These are phyloP conservation scores for Endotricha flammealis DNA, from an alignment of 2,888 invertebrate genomes.

Conservation along the genomic window DNA sequence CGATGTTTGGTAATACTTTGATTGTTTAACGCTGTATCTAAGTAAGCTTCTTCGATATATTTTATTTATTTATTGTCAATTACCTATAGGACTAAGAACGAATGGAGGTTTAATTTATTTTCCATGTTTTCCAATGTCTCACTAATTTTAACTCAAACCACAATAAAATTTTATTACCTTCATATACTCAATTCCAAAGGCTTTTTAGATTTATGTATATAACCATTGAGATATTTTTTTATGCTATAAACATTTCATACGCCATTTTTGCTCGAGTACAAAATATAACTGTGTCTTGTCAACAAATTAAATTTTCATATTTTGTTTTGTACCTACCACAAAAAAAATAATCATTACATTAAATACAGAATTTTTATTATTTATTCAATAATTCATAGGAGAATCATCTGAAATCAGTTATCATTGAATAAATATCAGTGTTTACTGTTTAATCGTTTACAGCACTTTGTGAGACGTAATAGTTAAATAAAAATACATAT, in stretches of 20 bases:
- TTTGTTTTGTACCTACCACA: background rate
- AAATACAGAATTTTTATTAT: too few species aligned
- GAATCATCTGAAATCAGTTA: too few species aligned
- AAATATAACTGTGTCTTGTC: constrained; percentile 56
- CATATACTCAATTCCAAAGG: background rate
- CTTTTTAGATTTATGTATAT: constrained; percentile 3
- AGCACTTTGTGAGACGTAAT: constrained; percentile 28
- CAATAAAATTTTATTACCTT: background rate
- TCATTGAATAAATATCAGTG: too few species aligned
- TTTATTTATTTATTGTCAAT: constrained; percentile 51
- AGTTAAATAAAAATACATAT: constrained; percentile 61
- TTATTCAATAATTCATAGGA: too few species aligned
- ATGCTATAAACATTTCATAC: constrained; percentile 17
- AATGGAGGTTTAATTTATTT: constrained; percentile 15
- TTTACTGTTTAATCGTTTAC: background rate
- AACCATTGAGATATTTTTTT: constrained; percentile 19
- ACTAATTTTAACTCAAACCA: background rate
- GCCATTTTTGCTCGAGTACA: constrained; percentile 55
- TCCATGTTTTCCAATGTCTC: constrained; percentile 4
- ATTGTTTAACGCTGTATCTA: constrained; percentile 61
- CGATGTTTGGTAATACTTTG: constrained; percentile 48
- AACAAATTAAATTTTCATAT: background rate
- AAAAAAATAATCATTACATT: too few species aligned
- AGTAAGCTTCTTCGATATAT: constrained; percentile 44
- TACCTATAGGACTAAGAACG: constrained; percentile 42